Base-by-base conservation (phyloP, 2,113 vertebrate species). In the Siphamia tubifer region DNA sequence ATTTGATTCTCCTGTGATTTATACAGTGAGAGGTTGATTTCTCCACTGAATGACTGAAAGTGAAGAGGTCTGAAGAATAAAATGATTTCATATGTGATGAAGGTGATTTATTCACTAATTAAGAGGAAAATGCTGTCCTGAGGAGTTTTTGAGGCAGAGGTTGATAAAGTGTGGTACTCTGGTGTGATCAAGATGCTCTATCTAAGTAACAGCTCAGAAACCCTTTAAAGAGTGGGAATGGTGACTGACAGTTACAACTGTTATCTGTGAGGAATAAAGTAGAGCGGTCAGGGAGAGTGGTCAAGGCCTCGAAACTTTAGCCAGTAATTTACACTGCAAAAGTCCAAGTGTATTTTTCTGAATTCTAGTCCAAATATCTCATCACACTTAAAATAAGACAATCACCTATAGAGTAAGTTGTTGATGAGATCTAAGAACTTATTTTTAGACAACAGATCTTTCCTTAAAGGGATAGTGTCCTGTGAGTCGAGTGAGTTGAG, bases 161-260 rank as follows among this genome's bases (percentile, higher is more conserved):
- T 6, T 3, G 19, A 45, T 69, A 17, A 16, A 30, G 13, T 38
- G 8, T 31, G 23, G 11, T 3, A 13, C 13, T 25, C 17, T 51
- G 15, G 24, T 21, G 7, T 53, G n/a, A 61, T 45, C 15, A 11
- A 66, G 25, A 40, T 17, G 15, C 57, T 40, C 44, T 19, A 20
- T 67, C 34, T 54, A 45, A 51, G 15, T 45, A 23, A 11, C 35
- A 40, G 19, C 32, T 39, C 36, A 34, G 38, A 25, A 60, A 12
- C 39, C 19, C 40, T 63, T 21, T 19, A 61, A 9, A 48, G 17
- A 57, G 10, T 17, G 20, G 32, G n/a, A 40, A 30, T 11, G 2
- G 5, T 71, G 74, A 78, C 6, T 27, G 85, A 52, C 64, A 57
- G 67, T 44, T 71, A 64, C 69, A 45, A 1, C 21, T 43, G 36